Base-by-base conservation (phyloP, 2,888 invertebrate genomes). In the Tuta absoluta region DNA sequence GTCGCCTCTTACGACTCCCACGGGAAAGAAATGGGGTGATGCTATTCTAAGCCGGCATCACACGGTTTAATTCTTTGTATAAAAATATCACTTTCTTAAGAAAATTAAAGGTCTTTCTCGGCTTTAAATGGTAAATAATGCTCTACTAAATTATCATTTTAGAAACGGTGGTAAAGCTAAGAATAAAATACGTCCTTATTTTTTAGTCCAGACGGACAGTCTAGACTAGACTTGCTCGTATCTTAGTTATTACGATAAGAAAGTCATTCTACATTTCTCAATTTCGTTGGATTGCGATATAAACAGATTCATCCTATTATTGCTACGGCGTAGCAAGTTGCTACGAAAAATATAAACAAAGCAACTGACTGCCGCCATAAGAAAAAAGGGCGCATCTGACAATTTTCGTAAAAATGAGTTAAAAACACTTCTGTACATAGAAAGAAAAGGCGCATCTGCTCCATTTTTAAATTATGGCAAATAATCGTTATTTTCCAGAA, bases 161-260 rank as follows among this genome's bases (percentile, higher is more conserved):
- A 45, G n/a, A 45, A 45, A 17, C 17, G 45, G 45, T 45, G 45
- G 7, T 45, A 45, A 45, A 45, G 17, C 17, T n/a, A 4, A 17
- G 45, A 45, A 45, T 45, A n/a, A 45, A 45, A 45, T 45, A 45
- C n/a, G 45, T 45, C 17, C 45, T 45, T 17, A 45, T 45, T 45
- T 41, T 45, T 45, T 4, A 45, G 45, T 1, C 45, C 45, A 45
- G 45, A 45, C 45, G 45, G 45, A 45, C 45, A 45, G 45, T 45
- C 45, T 45, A 45, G 45, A 45, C 45, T 45, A 1, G 37, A n/a
- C n/a, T n/a, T n/a, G n/a, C n/a, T n/a, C n/a, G n/a, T 10, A 33
- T 33, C 8, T 33, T 45, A 4, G 45, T 45, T 45, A 45, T 45
- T n/a, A n/a, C n/a, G 45, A 45, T 45, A n/a, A 45, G 17, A 17